A percentile compares a stretch with the other conserved stretches of the same genome.
Evolutionary conservation across 2,113 vertebrate genomes (phyloP).

Genomic region (Dendrocopos noguchii): DNA sequence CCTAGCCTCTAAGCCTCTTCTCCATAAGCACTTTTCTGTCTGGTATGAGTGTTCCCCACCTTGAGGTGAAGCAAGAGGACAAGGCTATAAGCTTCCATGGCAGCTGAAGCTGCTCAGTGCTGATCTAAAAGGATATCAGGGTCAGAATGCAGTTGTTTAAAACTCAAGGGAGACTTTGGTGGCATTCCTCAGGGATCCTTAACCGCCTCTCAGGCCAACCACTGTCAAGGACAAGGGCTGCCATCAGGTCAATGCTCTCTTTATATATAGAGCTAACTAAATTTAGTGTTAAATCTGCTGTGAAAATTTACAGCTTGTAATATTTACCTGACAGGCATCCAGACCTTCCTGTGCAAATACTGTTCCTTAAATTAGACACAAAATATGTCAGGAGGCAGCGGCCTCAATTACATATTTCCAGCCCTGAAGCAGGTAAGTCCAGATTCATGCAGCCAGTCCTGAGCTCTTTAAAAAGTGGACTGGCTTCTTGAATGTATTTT

Average conservation of each 20-base stretch:
- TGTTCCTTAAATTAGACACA: conserved; percentile 46
- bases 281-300: conserved; percentile 36
- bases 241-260: neutral
- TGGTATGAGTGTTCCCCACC: neutral
- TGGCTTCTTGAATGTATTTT: neutral
- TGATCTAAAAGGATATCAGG: neutral
- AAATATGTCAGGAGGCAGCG: conserved; percentile 1
- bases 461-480: neutral
- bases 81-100: neutral
- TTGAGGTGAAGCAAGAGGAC: neutral
- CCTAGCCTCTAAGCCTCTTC: neutral
- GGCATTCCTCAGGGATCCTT: neutral
- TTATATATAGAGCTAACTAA: conserved; percentile 20
- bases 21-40: neutral
- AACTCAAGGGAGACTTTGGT: neutral
- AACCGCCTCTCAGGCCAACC: neutral
- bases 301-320: conserved; percentile 13
- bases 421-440: neutral
- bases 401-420: conserved; percentile 31
- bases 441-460: neutral
- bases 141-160: neutral
- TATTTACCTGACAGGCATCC: conserved; percentile 44
- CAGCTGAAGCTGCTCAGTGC: neutral
- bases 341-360: conserved; percentile 24
- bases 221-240: neutral